phyloP scores from a whole-genome alignment of 2,113 vertebrate genomes.

The Lichenostomus cassidix region DNA sequence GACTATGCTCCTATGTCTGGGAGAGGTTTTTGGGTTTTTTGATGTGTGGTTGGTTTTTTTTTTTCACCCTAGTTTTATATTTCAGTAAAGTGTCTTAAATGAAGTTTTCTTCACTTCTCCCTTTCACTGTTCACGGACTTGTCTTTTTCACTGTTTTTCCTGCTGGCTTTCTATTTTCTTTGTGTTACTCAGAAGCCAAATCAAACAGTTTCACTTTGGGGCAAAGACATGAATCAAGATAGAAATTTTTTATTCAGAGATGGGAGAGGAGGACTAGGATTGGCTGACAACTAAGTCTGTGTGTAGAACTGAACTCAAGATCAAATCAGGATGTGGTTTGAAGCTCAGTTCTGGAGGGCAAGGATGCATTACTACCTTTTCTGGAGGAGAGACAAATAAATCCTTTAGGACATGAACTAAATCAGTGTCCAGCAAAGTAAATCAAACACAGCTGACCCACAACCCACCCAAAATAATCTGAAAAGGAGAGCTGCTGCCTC shows the following conservation, averaged over 20 bases:
- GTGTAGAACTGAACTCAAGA: background rate
- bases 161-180: background rate
- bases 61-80: background rate
- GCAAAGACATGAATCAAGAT: background rate
- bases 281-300: background rate
- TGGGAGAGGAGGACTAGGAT: background rate
- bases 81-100: background rate
- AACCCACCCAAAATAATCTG: background rate
- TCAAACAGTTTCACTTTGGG: background rate
- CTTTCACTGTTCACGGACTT: background rate
- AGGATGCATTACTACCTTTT: background rate
- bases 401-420: background rate
- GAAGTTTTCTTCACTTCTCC: background rate
- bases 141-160: background rate
- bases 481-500: background rate
- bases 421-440: background rate
- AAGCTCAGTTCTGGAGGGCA: background rate
- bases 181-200: background rate
- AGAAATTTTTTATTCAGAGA: background rate
- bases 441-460: background rate
- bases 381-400: background rate
- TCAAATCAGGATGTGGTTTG: background rate
- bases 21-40: background rate
- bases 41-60: background rate
- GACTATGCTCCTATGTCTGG: rapidly evolving